Evolutionary conservation across 1,140 invertebrate genomes (phyloP).

Genomic region (Vollenhovia emeryi): DNA sequence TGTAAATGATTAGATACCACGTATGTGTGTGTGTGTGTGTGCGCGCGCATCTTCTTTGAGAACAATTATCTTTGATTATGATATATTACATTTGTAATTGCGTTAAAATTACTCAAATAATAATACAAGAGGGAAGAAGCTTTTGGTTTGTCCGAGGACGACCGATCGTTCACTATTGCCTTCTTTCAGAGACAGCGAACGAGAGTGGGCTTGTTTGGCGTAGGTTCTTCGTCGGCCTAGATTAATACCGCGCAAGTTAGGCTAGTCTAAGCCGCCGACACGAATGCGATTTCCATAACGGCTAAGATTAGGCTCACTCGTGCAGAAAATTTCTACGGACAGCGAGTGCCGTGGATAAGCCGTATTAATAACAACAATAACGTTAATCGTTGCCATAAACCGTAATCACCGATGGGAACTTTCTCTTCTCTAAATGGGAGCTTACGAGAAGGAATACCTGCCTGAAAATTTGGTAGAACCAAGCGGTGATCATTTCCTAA

Average conservation of each 20-base stretch:
- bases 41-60: not conserved
- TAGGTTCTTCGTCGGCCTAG: not conserved
- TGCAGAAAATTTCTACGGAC: conserved; percentile 41
- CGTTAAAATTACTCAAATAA: not conserved
- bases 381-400: conserved; percentile 67
- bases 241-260: conserved; percentile 35
- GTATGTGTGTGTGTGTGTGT: too few species aligned
- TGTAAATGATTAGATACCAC: not conserved
- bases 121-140: not conserved
- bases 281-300: conserved; percentile 48
- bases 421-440: not conserved
- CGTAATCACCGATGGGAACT: conserved; percentile 44
- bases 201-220: not conserved
- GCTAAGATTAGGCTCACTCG: conserved; percentile 46
- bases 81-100: not conserved
- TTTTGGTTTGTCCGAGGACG: not conserved
- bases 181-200: not conserved
- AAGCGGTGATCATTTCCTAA: not conserved
- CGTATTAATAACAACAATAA: conserved; percentile 73
- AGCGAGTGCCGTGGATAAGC: conserved; percentile 50
- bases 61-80: not conserved
- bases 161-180: not conserved
- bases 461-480: not conserved
- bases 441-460: not conserved
- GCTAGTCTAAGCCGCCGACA: conserved; percentile 27